These are phyloP conservation scores for Agrilus planipennis DNA, from an alignment of 1,140 invertebrate species.

Conservation along the genomic window DNA sequence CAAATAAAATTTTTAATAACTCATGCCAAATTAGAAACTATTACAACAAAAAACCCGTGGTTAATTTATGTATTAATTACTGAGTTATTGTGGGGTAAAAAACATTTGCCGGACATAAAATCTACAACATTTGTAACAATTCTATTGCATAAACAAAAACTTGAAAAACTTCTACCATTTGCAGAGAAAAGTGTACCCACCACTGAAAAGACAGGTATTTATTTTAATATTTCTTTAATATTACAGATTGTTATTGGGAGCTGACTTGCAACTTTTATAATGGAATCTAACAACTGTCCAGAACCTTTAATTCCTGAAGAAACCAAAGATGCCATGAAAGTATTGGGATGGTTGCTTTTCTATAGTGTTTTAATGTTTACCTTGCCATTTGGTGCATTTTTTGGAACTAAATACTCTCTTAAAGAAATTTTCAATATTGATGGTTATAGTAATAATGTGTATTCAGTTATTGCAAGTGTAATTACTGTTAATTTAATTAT, in stretches of 20 bases:
- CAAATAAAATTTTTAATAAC: slow-evolving; percentile 51
- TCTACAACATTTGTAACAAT: slow-evolving; percentile 59
- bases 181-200: no score
- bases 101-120: slow-evolving; percentile 47
- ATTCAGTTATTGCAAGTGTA: slow-evolving; percentile 62
- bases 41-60: slow-evolving; percentile 52
- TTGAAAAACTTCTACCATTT: no score
- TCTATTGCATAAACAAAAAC: slow-evolving; percentile 46
- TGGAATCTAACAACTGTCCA: no score
- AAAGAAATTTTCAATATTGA: slow-evolving; percentile 47
- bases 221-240: slow-evolving; percentile 5
- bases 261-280: no score
- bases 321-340: slow-evolving; percentile 35
- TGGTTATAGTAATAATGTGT: slow-evolving; percentile 51
- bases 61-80: slow-evolving; percentile 64
- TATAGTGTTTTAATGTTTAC: slow-evolving; percentile 75
- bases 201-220: not conserved
- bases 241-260: no score
- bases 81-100: slow-evolving; percentile 72
- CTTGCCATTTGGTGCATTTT: slow-evolving; percentile 64
- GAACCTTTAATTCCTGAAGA: slow-evolving; percentile 19
- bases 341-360: slow-evolving; percentile 55
- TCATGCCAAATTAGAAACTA: no score
- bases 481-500: slow-evolving; percentile 69
- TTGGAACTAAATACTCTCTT: slow-evolving; percentile 49